Conservation (phyloP, 2,888 invertebrate species). For the Formica aserva region DNA sequence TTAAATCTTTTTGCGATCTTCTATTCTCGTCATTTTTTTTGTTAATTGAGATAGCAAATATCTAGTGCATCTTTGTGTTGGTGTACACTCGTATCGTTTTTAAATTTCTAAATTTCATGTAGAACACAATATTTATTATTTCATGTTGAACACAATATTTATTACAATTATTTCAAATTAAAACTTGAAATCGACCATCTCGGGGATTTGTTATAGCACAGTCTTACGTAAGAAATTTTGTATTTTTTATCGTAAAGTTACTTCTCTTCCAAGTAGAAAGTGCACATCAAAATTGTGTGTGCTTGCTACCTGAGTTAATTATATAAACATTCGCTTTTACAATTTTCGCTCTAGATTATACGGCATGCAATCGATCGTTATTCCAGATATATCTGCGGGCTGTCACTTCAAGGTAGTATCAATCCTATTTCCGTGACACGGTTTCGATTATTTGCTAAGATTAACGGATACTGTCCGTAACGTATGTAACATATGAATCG, state of each 20-base stretch:
- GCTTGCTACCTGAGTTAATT: background rate
- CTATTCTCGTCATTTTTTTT: background rate
- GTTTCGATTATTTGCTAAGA: background rate
- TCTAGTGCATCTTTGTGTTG: no score
- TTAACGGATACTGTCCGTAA: constrained; percentile 3
- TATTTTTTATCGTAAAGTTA: background rate
- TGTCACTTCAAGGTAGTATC: constrained; percentile 2
- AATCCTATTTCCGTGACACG: background rate
- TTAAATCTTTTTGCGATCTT: background rate
- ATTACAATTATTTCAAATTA: background rate
- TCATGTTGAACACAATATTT: background rate
- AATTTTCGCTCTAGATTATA: background rate
- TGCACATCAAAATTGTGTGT: background rate
- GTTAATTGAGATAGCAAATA: no score
- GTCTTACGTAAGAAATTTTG: background rate
- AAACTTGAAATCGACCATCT: background rate
- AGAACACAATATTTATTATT: background rate
- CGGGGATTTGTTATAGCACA: background rate
- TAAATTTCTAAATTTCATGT: background rate
- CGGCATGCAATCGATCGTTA: background rate
- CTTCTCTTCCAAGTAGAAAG: background rate
- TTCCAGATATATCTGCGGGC: background rate
- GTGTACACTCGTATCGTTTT: background rate
- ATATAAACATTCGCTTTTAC: background rate
- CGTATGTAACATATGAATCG: background rate